phyloP scores from a whole-genome alignment of 2,113 vertebrate genomes.

The Irena cyanogastra region DNA sequence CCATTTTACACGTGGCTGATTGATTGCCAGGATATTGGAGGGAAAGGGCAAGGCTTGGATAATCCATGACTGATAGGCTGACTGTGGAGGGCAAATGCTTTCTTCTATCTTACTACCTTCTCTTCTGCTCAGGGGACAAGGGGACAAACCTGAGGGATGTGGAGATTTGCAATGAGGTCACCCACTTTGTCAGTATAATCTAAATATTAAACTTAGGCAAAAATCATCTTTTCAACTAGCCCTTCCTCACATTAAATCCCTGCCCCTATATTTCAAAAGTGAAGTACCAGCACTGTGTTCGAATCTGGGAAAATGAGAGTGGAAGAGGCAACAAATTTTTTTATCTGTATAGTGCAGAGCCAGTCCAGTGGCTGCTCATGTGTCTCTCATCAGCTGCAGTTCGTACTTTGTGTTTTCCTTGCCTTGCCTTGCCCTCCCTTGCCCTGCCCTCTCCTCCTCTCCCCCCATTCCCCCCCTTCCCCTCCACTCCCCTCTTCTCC shows the following conservation, averaged over 20 bases:
- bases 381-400: neutral
- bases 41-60: neutral
- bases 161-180: neutral
- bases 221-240: neutral
- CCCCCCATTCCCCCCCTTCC: fast-evolving
- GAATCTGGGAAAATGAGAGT: neutral
- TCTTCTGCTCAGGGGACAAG: neutral
- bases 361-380: neutral
- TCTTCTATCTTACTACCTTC: neutral
- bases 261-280: neutral
- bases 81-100: neutral
- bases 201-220: neutral
- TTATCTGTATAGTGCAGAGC: neutral
- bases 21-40: neutral
- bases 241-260: neutral
- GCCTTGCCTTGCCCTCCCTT: neutral
- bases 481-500: fast-evolving
- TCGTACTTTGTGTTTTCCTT: neutral
- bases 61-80: neutral
- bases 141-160: neutral
- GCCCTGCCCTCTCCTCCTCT: too few relatives aligned
- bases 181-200: neutral
- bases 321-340: neutral
- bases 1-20: neutral
- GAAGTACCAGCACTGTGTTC: neutral